Percentiles rank a stretch among this genome's conserved stretches.
Conservation (phyloP, 2,888 invertebrate genomes). For the Digitonthophagus gazella region DNA sequence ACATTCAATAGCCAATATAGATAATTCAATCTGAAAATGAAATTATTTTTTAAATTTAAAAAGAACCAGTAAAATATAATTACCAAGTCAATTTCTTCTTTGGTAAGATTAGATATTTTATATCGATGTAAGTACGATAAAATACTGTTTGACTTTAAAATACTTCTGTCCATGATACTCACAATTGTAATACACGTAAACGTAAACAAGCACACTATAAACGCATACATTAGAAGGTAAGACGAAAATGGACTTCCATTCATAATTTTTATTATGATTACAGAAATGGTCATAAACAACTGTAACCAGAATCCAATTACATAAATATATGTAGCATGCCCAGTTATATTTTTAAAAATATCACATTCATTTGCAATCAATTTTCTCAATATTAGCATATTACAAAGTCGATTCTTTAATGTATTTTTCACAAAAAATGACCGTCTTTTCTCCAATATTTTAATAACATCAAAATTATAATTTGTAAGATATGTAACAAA, state of each 20-base stretch:
- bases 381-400: slow-evolving; percentile 5
- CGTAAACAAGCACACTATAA: not conserved
- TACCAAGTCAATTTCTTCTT: not conserved
- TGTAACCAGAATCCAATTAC: not conserved
- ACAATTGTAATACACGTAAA: not conserved
- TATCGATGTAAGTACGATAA: not conserved
- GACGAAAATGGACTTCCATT: not conserved
- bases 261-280: not conserved
- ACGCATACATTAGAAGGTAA: not conserved
- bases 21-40: no score
- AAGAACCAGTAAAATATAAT: no score
- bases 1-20: no score
- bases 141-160: not conserved
- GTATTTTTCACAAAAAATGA: not conserved
- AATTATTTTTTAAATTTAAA: no score
- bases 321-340: not conserved
- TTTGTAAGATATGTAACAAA: not conserved
- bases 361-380: not conserved
- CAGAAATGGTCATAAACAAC: not conserved
- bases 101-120: not conserved
- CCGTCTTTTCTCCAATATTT: not conserved
- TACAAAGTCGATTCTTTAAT: not conserved
- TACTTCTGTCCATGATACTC: not conserved
- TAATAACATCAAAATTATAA: not conserved
- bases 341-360: not conserved